Evolutionary conservation across 2,113 vertebrate species (phyloP).

Genomic region (Orthonyx spaldingii): DNA sequence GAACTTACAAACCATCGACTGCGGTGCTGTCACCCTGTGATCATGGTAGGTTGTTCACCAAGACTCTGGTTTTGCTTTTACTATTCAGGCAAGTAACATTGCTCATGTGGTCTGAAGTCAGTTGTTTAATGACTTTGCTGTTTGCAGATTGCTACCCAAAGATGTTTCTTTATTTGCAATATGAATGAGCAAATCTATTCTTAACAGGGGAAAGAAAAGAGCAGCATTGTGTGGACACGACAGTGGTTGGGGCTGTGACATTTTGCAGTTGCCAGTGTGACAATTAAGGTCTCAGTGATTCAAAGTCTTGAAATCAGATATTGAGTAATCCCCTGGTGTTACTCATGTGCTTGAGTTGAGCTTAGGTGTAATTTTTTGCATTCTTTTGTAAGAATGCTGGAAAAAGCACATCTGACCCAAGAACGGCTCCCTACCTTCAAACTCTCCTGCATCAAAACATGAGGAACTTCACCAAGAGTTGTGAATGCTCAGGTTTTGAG

Average conservation of each 20-base stretch:
- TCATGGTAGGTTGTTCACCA: background rate
- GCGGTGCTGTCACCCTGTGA: background rate
- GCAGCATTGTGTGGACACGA: background rate
- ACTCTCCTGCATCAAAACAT: background rate
- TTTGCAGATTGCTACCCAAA: background rate
- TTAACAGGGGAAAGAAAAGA: background rate
- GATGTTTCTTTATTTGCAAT: conserved; percentile 15
- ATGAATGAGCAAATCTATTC: conserved; percentile 9
- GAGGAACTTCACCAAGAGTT: background rate
- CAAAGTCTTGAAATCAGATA: conserved; percentile 37
- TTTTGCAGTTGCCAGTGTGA: background rate
- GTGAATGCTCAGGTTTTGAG: background rate
- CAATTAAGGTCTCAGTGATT: conserved; percentile 13
- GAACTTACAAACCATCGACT: background rate
- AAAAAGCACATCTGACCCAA: background rate
- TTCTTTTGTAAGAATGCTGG: background rate
- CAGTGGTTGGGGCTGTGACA: background rate
- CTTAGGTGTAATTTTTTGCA: conserved; percentile 7
- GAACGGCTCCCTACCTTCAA: background rate
- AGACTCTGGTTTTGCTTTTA: background rate
- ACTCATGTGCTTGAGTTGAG: conserved; percentile 18
- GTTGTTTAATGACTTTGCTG: background rate
- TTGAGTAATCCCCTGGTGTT: conserved; percentile 28
- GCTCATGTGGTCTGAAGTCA: background rate
- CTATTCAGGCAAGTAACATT: background rate